A percentile compares a stretch with the other conserved stretches of the same genome.
These are phyloP conservation scores for Archips crataeganus DNA, from an alignment of 2,888 invertebrate genomes.

Conservation along the genomic window DNA sequence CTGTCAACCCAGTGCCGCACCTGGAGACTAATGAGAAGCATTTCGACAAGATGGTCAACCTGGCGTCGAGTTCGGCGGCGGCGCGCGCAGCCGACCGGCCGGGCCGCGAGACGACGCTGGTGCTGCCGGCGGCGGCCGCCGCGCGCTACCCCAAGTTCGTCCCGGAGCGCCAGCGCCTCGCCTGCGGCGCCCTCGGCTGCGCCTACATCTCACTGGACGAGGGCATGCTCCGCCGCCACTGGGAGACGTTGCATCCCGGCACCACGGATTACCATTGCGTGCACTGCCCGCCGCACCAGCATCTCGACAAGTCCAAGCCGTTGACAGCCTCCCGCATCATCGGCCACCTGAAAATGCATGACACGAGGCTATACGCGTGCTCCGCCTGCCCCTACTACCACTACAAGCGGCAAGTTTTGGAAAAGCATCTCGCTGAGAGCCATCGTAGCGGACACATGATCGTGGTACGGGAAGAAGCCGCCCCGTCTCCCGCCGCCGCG, in stretches of 20 bases:
- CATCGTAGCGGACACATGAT: constrained; percentile 83
- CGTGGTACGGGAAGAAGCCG: constrained; percentile 68
- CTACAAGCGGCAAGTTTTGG: constrained; percentile 86
- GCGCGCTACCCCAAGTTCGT: constrained; percentile 80
- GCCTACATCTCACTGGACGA: constrained; percentile 90
- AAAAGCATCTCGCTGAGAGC: constrained; percentile 87
- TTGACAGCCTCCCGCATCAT: constrained; percentile 87
- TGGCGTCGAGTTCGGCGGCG: constrained; percentile 89
- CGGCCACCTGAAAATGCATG: constrained; percentile 92
- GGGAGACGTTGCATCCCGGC: constrained; percentile 89
- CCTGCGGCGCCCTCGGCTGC: constrained; percentile 90
- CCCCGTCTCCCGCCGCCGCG: constrained; percentile 49
- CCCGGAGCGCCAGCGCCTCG: constrained; percentile 85
- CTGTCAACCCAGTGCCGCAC: constrained; percentile 93
- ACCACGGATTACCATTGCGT: constrained; percentile 88
- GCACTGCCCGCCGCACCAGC: constrained; percentile 88
- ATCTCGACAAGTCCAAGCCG: constrained; percentile 73
- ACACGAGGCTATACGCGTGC: constrained; percentile 90
- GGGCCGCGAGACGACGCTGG: constrained; percentile 36
- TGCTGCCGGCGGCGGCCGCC: constrained; percentile 42
- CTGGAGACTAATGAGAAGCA: constrained; percentile 91
- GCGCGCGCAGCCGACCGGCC: constrained; percentile 56
- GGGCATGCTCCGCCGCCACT: constrained; percentile 89
- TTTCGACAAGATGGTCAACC: constrained; percentile 94
- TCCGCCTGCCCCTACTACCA: constrained; percentile 89